These are phyloP conservation scores for Cyanistes caeruleus DNA, from an alignment of 2,113 vertebrate species.

Conservation along the genomic window DNA sequence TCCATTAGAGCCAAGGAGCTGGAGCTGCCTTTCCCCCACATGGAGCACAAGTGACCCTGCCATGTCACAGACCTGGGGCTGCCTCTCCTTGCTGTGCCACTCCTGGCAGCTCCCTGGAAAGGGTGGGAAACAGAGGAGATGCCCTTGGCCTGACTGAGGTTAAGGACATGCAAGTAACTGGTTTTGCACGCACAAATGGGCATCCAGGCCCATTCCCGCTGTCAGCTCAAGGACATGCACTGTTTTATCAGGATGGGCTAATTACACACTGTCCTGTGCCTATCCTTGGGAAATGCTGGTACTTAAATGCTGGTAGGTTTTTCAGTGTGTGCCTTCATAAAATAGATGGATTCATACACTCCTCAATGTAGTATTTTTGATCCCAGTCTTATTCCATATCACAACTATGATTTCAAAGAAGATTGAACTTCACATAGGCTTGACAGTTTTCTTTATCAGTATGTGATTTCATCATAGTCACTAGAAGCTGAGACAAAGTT, in stretches of 20 bases:
- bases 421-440: not conserved
- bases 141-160: not conserved
- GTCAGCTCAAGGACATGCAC: not conserved
- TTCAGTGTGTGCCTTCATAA: not conserved
- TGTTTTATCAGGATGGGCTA: not conserved
- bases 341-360: not conserved
- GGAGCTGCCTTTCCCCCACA: not conserved
- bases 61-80: not conserved
- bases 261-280: not conserved
- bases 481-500: not conserved
- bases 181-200: not conserved
- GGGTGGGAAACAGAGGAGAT: not conserved
- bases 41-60: not conserved
- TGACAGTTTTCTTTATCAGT: not conserved
- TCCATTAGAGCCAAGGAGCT: accelerated
- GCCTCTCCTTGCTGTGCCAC: not conserved
- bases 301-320: not conserved
- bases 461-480: not conserved
- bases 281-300: not conserved
- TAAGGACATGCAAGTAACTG: not conserved
- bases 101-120: not conserved
- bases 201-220: not conserved
- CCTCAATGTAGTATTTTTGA: not conserved
- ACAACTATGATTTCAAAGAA: not conserved
- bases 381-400: accelerated